Evolutionary conservation across 2,888 invertebrate species (phyloP).

Genomic region (Drosophila cyrtoloma): DNA sequence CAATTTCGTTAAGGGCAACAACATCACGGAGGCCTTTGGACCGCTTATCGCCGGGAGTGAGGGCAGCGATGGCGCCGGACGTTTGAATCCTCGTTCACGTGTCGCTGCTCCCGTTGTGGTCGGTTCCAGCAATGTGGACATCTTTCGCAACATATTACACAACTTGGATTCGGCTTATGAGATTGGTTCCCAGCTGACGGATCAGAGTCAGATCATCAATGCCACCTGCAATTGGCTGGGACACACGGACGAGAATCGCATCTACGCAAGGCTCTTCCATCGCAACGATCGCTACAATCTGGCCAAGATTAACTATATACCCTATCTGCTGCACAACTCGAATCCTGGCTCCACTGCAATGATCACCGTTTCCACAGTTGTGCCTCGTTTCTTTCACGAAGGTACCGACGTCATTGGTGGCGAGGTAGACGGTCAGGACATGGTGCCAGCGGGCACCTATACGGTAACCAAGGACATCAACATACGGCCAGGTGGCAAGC

Average conservation of each 20-base stretch:
- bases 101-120: conserved; percentile 97
- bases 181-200: conserved; percentile 97
- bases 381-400: conserved; percentile 91
- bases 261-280: conserved; percentile 91
- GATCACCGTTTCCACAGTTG: conserved; percentile 90
- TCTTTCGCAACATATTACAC: conserved; percentile 95
- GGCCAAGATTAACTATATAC: conserved; percentile 95
- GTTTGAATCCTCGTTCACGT: conserved; percentile 94
- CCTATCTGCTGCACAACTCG: conserved; percentile 95
- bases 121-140: conserved; percentile 94
- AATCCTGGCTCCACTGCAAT: conserved; percentile 95
- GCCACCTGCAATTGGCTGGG: conserved; percentile 98
- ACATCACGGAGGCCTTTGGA: conserved; percentile 93
- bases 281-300: conserved; percentile 97
- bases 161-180: conserved; percentile 97
- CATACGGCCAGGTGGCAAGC: conserved; percentile 95
- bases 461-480: conserved; percentile 97
- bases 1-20: conserved; percentile 95
- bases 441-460: conserved; percentile 93
- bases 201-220: conserved; percentile 97
- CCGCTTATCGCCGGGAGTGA: conserved; percentile 85
- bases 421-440: conserved; percentile 96
- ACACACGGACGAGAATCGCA: conserved; percentile 89
- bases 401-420: conserved; percentile 93
- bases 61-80: conserved; percentile 86